phyloP scores from a whole-genome alignment of 92 coral and sea anemone species.

The Porites lobata region DNA sequence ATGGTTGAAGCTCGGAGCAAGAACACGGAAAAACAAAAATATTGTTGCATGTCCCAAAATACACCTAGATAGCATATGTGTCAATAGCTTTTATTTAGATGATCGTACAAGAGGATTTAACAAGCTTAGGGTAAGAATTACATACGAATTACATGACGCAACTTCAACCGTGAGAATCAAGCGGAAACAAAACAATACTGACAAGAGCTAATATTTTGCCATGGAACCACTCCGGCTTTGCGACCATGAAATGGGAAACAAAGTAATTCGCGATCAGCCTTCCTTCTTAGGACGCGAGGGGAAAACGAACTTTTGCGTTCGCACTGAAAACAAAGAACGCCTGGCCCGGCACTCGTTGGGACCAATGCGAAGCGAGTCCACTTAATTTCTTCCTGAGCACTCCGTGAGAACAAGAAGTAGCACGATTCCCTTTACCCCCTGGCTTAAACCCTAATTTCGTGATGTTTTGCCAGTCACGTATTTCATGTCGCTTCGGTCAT shows the following conservation, averaged over 20 bases:
- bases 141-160: background rate
- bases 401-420: background rate
- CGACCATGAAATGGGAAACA: background rate
- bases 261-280: too few relatives aligned
- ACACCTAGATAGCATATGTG: background rate
- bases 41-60: background rate
- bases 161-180: constrained; percentile 1
- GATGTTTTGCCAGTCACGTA: background rate
- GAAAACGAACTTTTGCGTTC: too few relatives aligned
- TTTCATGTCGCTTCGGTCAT: background rate
- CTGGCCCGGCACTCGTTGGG: background rate
- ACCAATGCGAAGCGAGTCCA: constrained; percentile 40
- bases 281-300: too few relatives aligned
- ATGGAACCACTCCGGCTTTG: constrained; percentile 27
- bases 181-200: background rate
- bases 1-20: background rate
- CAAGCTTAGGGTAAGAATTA: background rate
- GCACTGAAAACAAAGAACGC: too few relatives aligned
- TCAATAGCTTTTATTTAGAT: background rate
- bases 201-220: constrained; percentile 19
- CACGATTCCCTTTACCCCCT: background rate
- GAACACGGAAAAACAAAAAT: background rate
- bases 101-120: background rate
- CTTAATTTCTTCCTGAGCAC: constrained; percentile 24
- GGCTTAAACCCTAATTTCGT: background rate